Evolutionary conservation across 2,113 vertebrate genomes (phyloP), one percentile per base, ranked within the genome.

Genomic region (Grallaria varia): DNA sequence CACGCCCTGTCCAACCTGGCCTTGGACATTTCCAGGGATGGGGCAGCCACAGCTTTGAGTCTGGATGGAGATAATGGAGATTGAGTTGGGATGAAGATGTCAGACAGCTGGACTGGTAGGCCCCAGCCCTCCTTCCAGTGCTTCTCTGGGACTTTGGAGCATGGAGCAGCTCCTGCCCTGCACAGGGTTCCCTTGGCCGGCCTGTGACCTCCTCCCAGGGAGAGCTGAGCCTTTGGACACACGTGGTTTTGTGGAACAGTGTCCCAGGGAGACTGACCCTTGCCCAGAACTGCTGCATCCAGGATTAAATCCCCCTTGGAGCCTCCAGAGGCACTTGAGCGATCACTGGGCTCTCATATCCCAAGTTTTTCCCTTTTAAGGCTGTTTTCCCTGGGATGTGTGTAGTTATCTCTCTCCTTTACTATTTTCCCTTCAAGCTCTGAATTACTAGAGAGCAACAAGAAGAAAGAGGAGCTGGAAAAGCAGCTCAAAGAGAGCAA

Each of bases 401-500:
- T 74, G 4, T 47, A 20, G n/a, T 75, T 73, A 60, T 5, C 40
- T 85, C 58, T 85, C 28, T 75, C 53, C 81, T 93, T 90, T 75
- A 3, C 42, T 87, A 16, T 97, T 91, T 97, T 96, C 90, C 59
- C 73, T 91, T 90, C 64, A 84, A 98, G 98, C 93, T 77, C 84
- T 24, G 33, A 96, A 79, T 87, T 97, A 62, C 96, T 95, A 60
- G 96, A 97, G 66, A 97, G 89, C 95, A 94, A 87, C 68, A 96
- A 97, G 92, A 98, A 98, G 97, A 97, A 91, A 39, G 97, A 98
- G 49, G 97, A 98, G 77, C 97, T 98, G 50, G 98, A 98, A 94
- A 96, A 97, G 64, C 97, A 98, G 87, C 96, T 98, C 53, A 98
- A 97, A 55, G 90, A 96, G 73, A 96, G 88, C 84, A 91, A 93